These are phyloP conservation scores for Dipodomys merriami DNA, from an alignment of 2,113 vertebrate genomes.

Conservation along the genomic window DNA sequence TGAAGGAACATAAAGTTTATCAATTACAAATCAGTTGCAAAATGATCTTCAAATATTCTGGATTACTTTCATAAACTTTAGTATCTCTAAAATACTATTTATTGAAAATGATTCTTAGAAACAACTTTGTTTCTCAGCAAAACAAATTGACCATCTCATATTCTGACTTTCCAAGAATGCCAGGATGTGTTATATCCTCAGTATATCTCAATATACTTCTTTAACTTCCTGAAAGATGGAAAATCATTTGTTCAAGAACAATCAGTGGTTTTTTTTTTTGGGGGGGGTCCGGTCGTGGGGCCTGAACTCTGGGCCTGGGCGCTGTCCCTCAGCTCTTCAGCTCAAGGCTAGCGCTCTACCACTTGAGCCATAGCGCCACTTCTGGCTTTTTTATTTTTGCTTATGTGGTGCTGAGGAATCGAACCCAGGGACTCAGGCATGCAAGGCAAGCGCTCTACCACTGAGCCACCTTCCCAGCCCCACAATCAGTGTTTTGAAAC, in stretches of 20 bases:
- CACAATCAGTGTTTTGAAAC: not conserved
- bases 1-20: slow-evolving; percentile 16
- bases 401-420: too few species aligned
- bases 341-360: too few species aligned
- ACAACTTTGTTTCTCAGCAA: not conserved
- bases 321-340: too few species aligned
- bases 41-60: slow-evolving; percentile 34
- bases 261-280: not conserved
- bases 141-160: not conserved
- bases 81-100: not conserved
- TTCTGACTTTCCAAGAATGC: not conserved
- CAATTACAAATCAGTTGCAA: not conserved
- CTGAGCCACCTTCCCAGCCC: too few species aligned
- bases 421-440: too few species aligned
- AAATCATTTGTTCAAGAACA: not conserved
- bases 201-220: not conserved
- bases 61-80: not conserved
- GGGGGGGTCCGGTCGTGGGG: too few species aligned
- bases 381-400: too few species aligned
- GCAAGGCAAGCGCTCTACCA: too few species aligned
- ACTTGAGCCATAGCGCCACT: too few species aligned
- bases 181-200: not conserved
- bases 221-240: not conserved
- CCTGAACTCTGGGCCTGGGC: too few species aligned
- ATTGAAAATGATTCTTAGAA: not conserved